These are phyloP conservation scores for Sycobia sp. DNA, from an alignment of 1,140 invertebrate species.

Conservation along the genomic window DNA sequence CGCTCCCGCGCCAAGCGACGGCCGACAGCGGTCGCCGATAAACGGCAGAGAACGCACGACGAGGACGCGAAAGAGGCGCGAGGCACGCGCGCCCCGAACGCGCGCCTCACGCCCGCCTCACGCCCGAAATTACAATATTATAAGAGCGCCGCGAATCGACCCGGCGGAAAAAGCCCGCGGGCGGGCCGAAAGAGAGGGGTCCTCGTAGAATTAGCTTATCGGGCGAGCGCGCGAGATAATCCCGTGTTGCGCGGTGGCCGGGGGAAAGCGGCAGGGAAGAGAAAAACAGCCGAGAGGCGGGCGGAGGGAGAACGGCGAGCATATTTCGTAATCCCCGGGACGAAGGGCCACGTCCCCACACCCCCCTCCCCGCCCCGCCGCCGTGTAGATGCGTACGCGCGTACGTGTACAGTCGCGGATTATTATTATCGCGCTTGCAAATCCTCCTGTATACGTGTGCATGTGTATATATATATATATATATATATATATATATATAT, in stretches of 20 bases:
- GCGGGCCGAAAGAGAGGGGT: constrained; percentile 5
- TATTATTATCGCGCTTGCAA: constrained; percentile 52
- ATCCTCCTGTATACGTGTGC: too few species aligned
- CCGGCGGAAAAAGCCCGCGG: too few species aligned
- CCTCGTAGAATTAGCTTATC: constrained; percentile 59
- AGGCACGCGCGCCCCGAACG: too few species aligned
- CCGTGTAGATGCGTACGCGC: constrained; percentile 31
- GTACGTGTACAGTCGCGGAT: constrained; percentile 41
- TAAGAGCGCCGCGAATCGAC: too few species aligned
- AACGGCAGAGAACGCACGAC: background rate
- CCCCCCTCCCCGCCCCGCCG: background rate
- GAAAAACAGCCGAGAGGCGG: too few species aligned
- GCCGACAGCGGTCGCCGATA: background rate
- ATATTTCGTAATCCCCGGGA: constrained; percentile 57
- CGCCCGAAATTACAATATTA: constrained; percentile 28
- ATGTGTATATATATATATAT: too few species aligned
- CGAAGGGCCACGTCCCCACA: too few species aligned
- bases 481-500: too few species aligned
- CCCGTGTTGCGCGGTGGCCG: too few species aligned
- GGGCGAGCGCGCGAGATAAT: constrained; percentile 48
- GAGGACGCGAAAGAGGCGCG: background rate
- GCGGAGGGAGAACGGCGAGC: constrained; percentile 47
- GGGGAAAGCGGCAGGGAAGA: too few species aligned
- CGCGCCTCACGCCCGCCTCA: background rate
- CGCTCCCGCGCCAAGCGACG: too few species aligned